Percentiles rank a stretch among this genome's conserved stretches.
phyloP scores from a whole-genome alignment of 2,113 vertebrate genomes.

The Myxocyprinus asiaticus region DNA sequence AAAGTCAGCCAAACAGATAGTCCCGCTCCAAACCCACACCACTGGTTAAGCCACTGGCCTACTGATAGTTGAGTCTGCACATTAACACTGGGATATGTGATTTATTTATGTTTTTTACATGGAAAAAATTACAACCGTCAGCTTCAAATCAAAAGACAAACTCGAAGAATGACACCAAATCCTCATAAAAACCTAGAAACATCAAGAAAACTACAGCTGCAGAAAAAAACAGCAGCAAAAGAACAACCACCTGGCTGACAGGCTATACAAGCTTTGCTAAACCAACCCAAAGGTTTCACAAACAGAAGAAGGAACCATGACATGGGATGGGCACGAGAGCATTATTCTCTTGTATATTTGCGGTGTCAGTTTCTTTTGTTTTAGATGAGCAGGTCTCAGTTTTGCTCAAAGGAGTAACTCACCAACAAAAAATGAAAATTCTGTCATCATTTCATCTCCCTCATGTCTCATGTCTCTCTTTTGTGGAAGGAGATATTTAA shows the following conservation, averaged over 20 bases:
- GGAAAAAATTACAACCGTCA: no score
- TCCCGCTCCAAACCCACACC: no score
- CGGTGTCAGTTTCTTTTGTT: neutral
- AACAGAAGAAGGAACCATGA: neutral
- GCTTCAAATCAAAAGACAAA: no score
- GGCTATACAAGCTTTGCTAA: neutral
- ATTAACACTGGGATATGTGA: no score
- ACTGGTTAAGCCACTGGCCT: no score
- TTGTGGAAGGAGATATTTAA: no score
- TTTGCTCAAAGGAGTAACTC: no score
- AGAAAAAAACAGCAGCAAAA: neutral
- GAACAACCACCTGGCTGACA: neutral
- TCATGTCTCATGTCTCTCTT: no score
- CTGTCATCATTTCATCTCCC: no score
- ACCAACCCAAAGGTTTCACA: neutral
- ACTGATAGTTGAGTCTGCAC: no score
- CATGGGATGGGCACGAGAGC: neutral
- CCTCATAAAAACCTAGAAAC: neutral
- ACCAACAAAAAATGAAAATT: no score
- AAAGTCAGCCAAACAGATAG: neutral
- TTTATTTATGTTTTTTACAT: no score
- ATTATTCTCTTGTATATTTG: neutral
- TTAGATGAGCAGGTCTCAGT: neutral
- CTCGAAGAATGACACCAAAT: neutral
- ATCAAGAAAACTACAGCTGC: neutral